Evolutionary conservation across 2,888 invertebrate genomes (phyloP).

Genomic region (Phalangium opilio): DNA sequence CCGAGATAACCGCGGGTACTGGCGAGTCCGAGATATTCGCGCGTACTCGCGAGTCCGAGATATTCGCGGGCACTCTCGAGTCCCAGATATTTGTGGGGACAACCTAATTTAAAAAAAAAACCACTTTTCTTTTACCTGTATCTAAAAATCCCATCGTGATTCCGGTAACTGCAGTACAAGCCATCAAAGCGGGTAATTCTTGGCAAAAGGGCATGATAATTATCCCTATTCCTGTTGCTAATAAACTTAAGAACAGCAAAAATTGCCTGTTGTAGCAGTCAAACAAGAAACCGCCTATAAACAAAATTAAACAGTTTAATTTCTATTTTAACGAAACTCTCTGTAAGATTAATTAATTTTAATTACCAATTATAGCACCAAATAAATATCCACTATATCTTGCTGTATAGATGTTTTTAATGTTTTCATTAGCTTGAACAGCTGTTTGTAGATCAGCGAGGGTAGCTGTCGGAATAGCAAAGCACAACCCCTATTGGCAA

Average conservation of each 20-base stretch:
- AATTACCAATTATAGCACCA: conserved; percentile 30
- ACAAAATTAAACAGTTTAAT: conserved; percentile 1
- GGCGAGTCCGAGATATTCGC: no score
- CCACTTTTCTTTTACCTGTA: conserved; percentile 22
- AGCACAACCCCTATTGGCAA: conserved; percentile 31
- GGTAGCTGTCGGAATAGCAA: conserved; percentile 34
- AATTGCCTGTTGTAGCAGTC: conserved; percentile 29
- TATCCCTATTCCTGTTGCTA: conserved; percentile 31
- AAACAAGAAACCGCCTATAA: conserved; percentile 24
- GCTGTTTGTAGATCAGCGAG: conserved; percentile 29
- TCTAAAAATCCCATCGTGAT: conserved; percentile 33
- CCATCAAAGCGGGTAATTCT: conserved; percentile 26
- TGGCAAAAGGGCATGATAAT: conserved; percentile 31
- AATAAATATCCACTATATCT: conserved; percentile 32
- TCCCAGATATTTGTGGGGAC: no score
- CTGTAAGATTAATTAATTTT: no score
- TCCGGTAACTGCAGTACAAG: conserved; percentile 31
- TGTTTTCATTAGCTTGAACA: conserved; percentile 26
- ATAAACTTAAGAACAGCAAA: conserved; percentile 30
- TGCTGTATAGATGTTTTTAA: conserved; percentile 31
- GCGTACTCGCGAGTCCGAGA: background rate
- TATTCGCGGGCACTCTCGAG: background rate
- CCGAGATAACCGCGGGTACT: no score
- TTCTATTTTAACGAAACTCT: background rate
- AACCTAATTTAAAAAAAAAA: background rate